These are phyloP conservation scores for Synergus gifuensis DNA, from an alignment of 2,888 invertebrate genomes.

Conservation along the genomic window DNA sequence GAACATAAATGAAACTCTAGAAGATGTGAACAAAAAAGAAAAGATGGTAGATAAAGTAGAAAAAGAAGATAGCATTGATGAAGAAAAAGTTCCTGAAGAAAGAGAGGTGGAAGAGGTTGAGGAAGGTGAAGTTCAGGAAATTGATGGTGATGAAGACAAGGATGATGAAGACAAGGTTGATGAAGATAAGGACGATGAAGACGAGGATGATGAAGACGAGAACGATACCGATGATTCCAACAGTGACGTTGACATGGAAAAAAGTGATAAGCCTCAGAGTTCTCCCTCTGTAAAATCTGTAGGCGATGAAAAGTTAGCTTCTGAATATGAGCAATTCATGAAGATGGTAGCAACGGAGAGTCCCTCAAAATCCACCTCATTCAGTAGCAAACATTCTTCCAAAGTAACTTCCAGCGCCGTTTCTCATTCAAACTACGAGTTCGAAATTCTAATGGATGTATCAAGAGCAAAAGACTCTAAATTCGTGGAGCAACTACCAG, in stretches of 20 bases:
- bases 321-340: constrained; percentile 82
- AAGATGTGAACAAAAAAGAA: neutral
- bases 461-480: constrained; percentile 45
- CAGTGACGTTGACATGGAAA: constrained; percentile 5
- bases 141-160: constrained; percentile 39
- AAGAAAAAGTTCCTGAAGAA: constrained; percentile 5
- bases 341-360: constrained; percentile 78
- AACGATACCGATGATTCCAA: neutral
- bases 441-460: constrained; percentile 47
- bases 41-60: neutral
- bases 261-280: constrained; percentile 7
- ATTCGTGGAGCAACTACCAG: constrained; percentile 29
- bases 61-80: neutral
- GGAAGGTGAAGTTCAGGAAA: neutral
- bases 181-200: constrained; percentile 43
- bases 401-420: constrained; percentile 6
- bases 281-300: constrained; percentile 48
- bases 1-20: neutral
- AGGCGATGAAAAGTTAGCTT: constrained; percentile 74
- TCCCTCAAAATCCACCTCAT: constrained; percentile 44
- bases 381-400: neutral
- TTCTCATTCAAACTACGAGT: constrained; percentile 47
- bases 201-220: constrained; percentile 42
- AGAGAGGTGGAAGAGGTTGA: neutral
- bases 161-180: constrained; percentile 33